A percentile compares a stretch with the other conserved stretches of the same genome.
Evolutionary conservation across 1,140 invertebrate genomes (phyloP).

Genomic region (Pseudomyrmex sp.): DNA sequence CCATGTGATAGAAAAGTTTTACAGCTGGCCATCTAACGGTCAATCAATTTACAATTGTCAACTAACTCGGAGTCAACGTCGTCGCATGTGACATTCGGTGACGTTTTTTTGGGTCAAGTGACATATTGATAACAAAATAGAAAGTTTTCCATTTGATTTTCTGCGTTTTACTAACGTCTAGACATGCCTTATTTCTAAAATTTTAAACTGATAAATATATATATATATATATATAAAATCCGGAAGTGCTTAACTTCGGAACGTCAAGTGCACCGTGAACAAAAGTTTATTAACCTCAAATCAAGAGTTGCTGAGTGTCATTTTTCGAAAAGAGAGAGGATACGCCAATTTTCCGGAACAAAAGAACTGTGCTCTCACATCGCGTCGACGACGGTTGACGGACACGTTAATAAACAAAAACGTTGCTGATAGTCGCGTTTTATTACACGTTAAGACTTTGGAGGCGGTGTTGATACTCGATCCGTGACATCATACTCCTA

Average conservation of each 20-base stretch:
- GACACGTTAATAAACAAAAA: no score
- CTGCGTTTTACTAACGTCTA: neutral
- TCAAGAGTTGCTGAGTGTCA: neutral
- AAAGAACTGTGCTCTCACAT: no score
- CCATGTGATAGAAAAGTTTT: neutral
- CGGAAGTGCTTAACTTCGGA: neutral
- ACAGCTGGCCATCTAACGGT: no score
- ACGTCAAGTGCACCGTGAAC: neutral
- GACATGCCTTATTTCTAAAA: neutral
- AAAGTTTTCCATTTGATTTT: neutral
- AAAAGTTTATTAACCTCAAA: conserved; percentile 54
- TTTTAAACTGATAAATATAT: neutral
- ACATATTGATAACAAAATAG: neutral
- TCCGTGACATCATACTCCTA: conserved; percentile 70
- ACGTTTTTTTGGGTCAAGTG: neutral
- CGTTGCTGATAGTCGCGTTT: neutral
- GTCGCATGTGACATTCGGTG: neutral
- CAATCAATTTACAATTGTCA: neutral
- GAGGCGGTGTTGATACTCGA: conserved; percentile 40
- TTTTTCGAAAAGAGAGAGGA: no score
- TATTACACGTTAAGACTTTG: no score
- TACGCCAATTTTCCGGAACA: no score
- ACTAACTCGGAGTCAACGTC: neutral
- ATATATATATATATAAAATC: neutral
- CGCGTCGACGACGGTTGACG: no score